These are phyloP conservation scores for Torymus tubicola DNA, from an alignment of 2,888 invertebrate genomes.

Conservation along the genomic window DNA sequence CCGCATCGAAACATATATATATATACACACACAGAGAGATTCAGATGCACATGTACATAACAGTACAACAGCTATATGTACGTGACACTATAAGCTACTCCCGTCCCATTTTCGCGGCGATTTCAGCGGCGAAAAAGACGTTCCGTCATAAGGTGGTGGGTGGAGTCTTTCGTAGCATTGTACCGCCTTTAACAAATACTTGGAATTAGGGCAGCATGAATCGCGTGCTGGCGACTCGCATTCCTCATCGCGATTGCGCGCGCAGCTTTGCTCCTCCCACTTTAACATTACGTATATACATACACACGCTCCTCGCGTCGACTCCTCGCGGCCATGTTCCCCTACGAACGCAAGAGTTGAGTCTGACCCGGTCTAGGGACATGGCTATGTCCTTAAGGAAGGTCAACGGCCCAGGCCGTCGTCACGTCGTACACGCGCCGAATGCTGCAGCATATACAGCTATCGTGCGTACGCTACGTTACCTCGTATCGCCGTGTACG, in stretches of 20 bases:
- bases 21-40: too few relatives aligned
- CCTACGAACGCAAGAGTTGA: slow-evolving; percentile 72
- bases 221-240: not conserved
- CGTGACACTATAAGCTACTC: too few relatives aligned
- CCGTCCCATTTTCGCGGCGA: not conserved
- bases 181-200: slow-evolving; percentile 74
- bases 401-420: slow-evolving; percentile 67
- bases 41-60: too few relatives aligned
- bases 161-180: slow-evolving; percentile 71
- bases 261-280: not conserved
- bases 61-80: too few relatives aligned
- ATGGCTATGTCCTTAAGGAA: slow-evolving; percentile 71
- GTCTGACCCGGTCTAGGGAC: slow-evolving; percentile 74
- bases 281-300: not conserved
- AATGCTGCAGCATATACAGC: too few relatives aligned
- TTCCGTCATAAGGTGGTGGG: slow-evolving; percentile 63
- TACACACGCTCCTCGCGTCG: not conserved
- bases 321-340: slow-evolving; percentile 62
- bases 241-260: not conserved
- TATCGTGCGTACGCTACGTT: too few relatives aligned
- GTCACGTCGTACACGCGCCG: not conserved
- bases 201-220: slow-evolving; percentile 68
- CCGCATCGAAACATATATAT: too few relatives aligned
- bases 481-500: too few relatives aligned
- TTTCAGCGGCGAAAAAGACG: slow-evolving; percentile 37